Percentiles rank a stretch among this genome's conserved stretches.
These are phyloP conservation scores for Smutsia temminckii DNA, from an alignment of 2,797 vertebrate genomes.

Conservation along the genomic window DNA sequence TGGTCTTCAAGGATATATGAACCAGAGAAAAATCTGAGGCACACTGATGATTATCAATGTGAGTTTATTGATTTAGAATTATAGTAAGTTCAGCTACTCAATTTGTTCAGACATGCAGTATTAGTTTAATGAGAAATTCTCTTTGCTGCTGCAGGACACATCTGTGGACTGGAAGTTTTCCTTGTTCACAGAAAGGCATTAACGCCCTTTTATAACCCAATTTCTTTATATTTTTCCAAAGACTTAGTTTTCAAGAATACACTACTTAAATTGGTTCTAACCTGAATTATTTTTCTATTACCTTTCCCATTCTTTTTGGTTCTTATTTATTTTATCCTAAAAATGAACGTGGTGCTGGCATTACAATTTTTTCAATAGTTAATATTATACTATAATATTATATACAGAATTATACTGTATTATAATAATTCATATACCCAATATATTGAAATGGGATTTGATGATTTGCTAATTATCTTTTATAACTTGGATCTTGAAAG, in stretches of 20 bases:
- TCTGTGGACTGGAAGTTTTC: background rate
- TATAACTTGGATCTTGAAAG: background rate
- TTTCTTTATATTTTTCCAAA: constrained; percentile 1
- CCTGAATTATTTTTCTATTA: background rate
- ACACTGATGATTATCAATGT: background rate
- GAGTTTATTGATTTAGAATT: background rate
- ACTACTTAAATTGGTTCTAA: background rate
- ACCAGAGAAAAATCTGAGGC: background rate
- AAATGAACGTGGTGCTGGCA: background rate
- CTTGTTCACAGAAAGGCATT: background rate
- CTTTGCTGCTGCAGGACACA: background rate
- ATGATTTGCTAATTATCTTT: background rate
- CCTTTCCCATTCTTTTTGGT: background rate
- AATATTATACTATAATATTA: background rate
- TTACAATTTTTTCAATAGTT: constrained; percentile 13
- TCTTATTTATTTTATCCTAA: constrained; percentile 11
- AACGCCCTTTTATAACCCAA: background rate
- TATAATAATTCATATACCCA: background rate
- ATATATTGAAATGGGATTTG: background rate
- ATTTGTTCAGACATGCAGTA: background rate
- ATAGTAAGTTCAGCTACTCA: background rate
- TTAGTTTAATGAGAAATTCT: background rate
- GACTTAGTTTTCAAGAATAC: background rate
- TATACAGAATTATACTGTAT: background rate
- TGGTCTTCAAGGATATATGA: background rate